Conservation (phyloP, 2,888 invertebrate genomes). For the Sarcophaga subvicina region DNA sequence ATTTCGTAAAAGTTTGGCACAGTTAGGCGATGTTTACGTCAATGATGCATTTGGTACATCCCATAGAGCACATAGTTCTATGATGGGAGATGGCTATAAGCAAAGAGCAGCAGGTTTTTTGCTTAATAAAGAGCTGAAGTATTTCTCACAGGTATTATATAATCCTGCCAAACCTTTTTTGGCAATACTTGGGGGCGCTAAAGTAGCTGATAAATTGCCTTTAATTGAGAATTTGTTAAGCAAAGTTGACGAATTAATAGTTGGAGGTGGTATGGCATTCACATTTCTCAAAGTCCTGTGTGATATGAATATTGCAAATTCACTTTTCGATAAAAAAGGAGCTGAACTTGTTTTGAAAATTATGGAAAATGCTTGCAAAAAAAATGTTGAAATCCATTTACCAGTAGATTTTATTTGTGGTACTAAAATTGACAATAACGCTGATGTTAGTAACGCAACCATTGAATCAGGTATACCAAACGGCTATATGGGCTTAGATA, state of each 20-base stretch:
- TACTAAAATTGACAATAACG: slow-evolving; percentile 89
- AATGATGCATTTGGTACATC: slow-evolving; percentile 99
- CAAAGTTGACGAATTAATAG: slow-evolving; percentile 99
- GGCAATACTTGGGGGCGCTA: slow-evolving; percentile 99
- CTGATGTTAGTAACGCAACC: slow-evolving; percentile 89
- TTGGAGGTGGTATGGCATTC: slow-evolving; percentile 99
- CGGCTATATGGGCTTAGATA: slow-evolving; percentile 97
- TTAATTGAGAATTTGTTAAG: slow-evolving; percentile 98
- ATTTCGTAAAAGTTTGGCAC: slow-evolving; percentile 94
- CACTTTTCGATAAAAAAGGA: slow-evolving; percentile 97
- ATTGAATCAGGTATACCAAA: slow-evolving; percentile 93
- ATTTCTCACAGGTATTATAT: slow-evolving; percentile 98
- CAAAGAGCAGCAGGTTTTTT: slow-evolving; percentile 97
- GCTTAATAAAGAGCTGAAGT: slow-evolving; percentile 97
- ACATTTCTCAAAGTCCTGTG: slow-evolving; percentile 97
- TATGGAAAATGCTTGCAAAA: slow-evolving; percentile 94
- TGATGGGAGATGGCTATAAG: slow-evolving; percentile 97
- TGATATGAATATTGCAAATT: slow-evolving; percentile 97
- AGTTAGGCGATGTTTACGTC: slow-evolving; percentile 97
- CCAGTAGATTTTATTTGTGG: slow-evolving; percentile 97
- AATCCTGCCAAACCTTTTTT: slow-evolving; percentile 98
- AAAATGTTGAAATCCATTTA: slow-evolving; percentile 95
- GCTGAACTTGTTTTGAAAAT: slow-evolving; percentile 95
- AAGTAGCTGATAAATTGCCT: slow-evolving; percentile 99
- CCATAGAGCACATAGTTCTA: slow-evolving; percentile 92